phyloP scores from a whole-genome alignment of 35 echinoderm and acorn worm genomes.

The Ophiothrix spiculata region DNA sequence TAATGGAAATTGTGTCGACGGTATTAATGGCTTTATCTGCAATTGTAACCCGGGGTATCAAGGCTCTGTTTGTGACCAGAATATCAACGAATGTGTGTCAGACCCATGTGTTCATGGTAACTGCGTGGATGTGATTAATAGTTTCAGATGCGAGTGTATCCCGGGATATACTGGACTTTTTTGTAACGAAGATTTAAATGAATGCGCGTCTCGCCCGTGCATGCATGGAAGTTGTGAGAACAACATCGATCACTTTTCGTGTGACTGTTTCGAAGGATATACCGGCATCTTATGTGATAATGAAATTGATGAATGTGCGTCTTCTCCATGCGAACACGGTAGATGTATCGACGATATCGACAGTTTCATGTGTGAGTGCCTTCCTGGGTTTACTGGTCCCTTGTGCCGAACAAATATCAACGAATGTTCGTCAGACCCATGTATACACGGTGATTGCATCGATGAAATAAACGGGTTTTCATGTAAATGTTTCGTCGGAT shows the following conservation, averaged over 20 bases:
- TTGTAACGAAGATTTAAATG: conserved; percentile 47
- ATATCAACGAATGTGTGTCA: conserved; percentile 65
- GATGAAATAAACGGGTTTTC: too few relatives aligned
- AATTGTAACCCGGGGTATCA: conserved; percentile 48
- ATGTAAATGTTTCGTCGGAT: too few relatives aligned
- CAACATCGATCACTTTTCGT: conserved; percentile 37
- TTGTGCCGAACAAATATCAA: too few relatives aligned
- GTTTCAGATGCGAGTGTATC: conserved; percentile 36
- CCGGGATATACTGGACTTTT: conserved; percentile 34
- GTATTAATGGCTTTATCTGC: conserved; percentile 29
- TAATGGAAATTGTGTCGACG: conserved; percentile 54
- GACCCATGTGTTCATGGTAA: conserved; percentile 52
- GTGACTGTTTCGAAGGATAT: conserved; percentile 43
- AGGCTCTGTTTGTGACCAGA: conserved; percentile 58
- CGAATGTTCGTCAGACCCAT: too few relatives aligned
- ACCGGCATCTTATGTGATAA: conserved; percentile 24
- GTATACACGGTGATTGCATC: too few relatives aligned
- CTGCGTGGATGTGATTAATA: conserved; percentile 43
- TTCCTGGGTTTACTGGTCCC: too few relatives aligned
- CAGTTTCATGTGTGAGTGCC: conserved; percentile 28
- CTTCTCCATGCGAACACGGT: conserved; percentile 26
- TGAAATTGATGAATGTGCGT: conserved; percentile 31
- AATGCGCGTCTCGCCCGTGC: conserved; percentile 50
- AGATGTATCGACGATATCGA: conserved; percentile 39
- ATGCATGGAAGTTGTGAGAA: conserved; percentile 41